Conservation (phyloP, 53 echinoderm and acorn worm genomes). For the Mesocentrotus franciscanus region DNA sequence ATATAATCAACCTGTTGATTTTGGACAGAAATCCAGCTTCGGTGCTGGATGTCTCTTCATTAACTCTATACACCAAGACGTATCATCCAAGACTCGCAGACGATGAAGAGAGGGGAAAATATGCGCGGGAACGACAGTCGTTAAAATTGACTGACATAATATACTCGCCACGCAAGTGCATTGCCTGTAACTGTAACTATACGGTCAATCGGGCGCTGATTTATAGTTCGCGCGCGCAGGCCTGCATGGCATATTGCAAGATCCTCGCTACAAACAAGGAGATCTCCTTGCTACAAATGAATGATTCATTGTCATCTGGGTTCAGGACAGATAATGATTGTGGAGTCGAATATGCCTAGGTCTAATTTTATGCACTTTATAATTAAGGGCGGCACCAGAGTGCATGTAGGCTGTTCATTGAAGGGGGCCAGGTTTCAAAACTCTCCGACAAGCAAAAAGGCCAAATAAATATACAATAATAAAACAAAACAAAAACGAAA, state of each 20-base stretch:
- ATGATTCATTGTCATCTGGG: neutral
- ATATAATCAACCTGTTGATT: neutral
- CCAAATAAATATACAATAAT: too few relatives aligned
- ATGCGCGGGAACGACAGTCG: conserved; percentile 7
- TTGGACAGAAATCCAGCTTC: neutral
- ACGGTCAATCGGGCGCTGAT: neutral
- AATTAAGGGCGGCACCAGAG: too few relatives aligned
- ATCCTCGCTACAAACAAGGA: too few relatives aligned
- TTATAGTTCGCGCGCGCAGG: neutral
- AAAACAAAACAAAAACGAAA: too few relatives aligned
- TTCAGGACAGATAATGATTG: neutral
- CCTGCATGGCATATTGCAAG: neutral
- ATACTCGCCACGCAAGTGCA: neutral
- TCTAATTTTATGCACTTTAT: neutral
- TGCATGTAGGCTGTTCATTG: too few relatives aligned
- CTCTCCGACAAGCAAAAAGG: too few relatives aligned
- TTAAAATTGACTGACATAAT: conserved; percentile 5
- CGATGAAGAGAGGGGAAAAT: neutral
- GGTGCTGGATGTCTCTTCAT: neutral
- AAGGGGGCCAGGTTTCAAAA: too few relatives aligned
- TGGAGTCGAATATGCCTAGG: neutral
- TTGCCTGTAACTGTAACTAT: too few relatives aligned
- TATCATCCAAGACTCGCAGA: neutral
- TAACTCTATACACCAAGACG: too few relatives aligned
- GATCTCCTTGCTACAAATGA: neutral